Base-by-base conservation (phyloP, 2,888 invertebrate genomes). In the Crepidodera aurea region DNA sequence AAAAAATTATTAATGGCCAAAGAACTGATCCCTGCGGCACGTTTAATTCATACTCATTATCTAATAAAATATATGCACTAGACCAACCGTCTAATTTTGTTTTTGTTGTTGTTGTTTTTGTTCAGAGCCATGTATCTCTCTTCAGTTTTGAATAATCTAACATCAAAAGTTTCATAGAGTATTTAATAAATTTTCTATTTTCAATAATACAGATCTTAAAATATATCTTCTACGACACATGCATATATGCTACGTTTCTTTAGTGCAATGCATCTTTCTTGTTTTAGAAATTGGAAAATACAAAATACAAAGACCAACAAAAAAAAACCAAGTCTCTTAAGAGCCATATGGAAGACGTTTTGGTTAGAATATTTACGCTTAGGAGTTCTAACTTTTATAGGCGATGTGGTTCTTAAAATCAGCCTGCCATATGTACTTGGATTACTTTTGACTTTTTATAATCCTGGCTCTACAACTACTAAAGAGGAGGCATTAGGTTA, bases 371-470 rank as follows among this genome's bases (percentile, higher is more conserved):
- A 87, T 70, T 82, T 87, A 25, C 65, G 68, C 54, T 81, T 88
- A 65, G 89, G 88, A 75, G 84, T 89, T 53, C 67, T 88, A 64
- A 84, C 87, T 77, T 83, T 85, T 66, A 74, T 88, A 10, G 81
- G 85, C 68, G 84, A 85, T 74, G 22, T 62, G n/a, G 79, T 84
- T 25, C 57, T 85, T 53, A 82, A 89, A 69, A 83, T 89, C 10
- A 86, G 86, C 59, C 88, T 88, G 65, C 89, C 90, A 4, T 82
- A 89, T 22, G 83, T 85, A 18, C 74, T 90, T 55, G 88, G 88
- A 56, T 83, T 85, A 73, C 78, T 90, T 72, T 79, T 90, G 48
- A 80, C 84, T 8, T 88, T 88, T 76, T 89, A 90, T 82, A 85
- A 83, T 72, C 83, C 84, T 1, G 83, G 82, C 8, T 60, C 65